phyloP scores from a whole-genome alignment of 2,888 invertebrate genomes.

The Lithodes maja region DNA sequence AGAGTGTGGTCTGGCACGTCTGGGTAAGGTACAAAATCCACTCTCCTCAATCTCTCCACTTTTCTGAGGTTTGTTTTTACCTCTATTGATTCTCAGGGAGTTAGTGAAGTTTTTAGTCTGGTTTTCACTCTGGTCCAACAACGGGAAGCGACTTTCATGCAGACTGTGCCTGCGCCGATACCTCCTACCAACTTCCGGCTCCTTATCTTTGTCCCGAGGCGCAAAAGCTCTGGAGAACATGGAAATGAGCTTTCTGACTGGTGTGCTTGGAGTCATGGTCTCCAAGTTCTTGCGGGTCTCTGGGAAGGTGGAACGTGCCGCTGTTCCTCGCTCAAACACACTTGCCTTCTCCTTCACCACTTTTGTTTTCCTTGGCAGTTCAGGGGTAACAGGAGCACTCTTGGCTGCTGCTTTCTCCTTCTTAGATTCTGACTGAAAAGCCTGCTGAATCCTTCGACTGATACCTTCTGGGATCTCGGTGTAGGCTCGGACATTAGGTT shows the following conservation, averaged over 20 bases:
- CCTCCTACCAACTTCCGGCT: background rate
- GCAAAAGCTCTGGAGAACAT: slow-evolving; percentile 58
- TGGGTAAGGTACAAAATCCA: slow-evolving; percentile 43
- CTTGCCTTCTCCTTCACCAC: slow-evolving; percentile 53
- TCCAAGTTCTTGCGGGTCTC: slow-evolving; percentile 39
- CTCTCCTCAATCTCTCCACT: slow-evolving; percentile 35
- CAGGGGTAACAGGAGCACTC: slow-evolving; percentile 58
- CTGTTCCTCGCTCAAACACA: slow-evolving; percentile 49
- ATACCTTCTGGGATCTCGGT: slow-evolving; percentile 57
- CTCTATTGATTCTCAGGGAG: slow-evolving; percentile 41
- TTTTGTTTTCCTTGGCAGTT: slow-evolving; percentile 23
- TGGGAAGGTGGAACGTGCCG: slow-evolving; percentile 41
- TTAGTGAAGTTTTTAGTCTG: slow-evolving; percentile 36
- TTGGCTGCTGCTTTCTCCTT: slow-evolving; percentile 39
- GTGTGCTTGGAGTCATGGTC: slow-evolving; percentile 45
- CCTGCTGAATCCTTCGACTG: slow-evolving; percentile 44
- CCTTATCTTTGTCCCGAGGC: slow-evolving; percentile 37
- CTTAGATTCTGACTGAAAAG: slow-evolving; percentile 32
- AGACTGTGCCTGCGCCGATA: slow-evolving; percentile 45
- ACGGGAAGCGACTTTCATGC: slow-evolving; percentile 23
- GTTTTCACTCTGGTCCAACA: slow-evolving; percentile 5
- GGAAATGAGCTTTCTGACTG: slow-evolving; percentile 56
- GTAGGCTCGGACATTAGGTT: slow-evolving; percentile 14
- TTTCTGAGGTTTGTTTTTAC: background rate
- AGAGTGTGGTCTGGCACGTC: slow-evolving; percentile 47